Percentiles rank a stretch among this genome's conserved stretches.
These are phyloP conservation scores for Micrastur ruficollis DNA, from an alignment of 2,797 vertebrate species.

Conservation along the genomic window DNA sequence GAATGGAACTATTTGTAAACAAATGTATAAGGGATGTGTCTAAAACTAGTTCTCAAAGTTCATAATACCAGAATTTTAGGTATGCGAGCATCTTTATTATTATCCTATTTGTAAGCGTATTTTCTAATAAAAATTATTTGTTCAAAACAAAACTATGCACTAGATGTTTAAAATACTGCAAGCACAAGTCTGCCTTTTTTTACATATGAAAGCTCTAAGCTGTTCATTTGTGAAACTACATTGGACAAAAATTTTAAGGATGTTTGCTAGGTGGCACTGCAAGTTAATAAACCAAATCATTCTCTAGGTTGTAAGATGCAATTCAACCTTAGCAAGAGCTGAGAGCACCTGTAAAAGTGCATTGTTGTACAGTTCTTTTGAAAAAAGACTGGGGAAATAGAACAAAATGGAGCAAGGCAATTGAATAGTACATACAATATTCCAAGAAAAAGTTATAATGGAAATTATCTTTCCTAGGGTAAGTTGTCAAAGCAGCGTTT, in stretches of 20 bases:
- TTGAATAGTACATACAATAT: neutral
- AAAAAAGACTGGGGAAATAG: neutral
- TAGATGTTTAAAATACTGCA: neutral
- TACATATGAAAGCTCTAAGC: neutral
- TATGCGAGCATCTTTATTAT: neutral
- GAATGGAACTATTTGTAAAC: neutral
- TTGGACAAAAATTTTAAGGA: neutral
- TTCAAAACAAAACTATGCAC: neutral
- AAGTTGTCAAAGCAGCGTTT: neutral
- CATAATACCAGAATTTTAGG: neutral
- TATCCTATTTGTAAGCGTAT: neutral
- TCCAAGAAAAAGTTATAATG: neutral
- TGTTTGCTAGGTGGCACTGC: constrained; percentile 65
- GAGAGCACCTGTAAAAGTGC: neutral
- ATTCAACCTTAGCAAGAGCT: neutral
- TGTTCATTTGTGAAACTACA: neutral
- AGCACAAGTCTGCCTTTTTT: neutral
- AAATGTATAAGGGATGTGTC: neutral
- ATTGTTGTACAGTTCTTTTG: neutral
- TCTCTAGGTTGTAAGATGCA: neutral
- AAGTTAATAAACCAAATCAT: constrained; percentile 16
- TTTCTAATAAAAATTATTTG: neutral
- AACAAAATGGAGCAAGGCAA: neutral
- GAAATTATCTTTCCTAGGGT: neutral
- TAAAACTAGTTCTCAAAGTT: neutral